Base-by-base conservation (phyloP, 2,797 vertebrate genomes). In the Hylomyscus alleni region DNA sequence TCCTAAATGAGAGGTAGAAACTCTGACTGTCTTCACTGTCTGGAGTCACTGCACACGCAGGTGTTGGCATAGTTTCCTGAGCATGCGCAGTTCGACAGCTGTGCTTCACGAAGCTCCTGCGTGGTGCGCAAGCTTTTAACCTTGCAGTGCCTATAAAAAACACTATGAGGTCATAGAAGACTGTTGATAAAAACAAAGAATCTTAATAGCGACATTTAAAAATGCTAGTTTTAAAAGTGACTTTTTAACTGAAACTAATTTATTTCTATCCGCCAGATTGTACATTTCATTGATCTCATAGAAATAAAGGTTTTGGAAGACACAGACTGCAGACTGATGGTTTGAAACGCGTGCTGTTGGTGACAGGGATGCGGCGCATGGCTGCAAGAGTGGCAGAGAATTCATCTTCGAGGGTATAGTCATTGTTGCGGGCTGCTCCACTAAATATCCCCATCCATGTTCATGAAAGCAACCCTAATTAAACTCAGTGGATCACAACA, bases 171-270 rank as follows among this genome's bases (percentile, higher is more conserved):
- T 54, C 29, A 54, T 47, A 9, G 60, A 50, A 90, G 19, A 4
- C 8, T 91, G 40, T 1, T 6, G 81, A 86, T 34, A 75, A 90
- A 97, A 56, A 44, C 78, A 60, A 31, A 80, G 81, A 89, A 62
- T 37, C 19, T 65, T 20, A 22, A 52, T 54, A n/a, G 52, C 31
- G 11, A n/a, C 52, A 92, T 67, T 95, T 96, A 47, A 37, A 96
- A 96, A 26, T 91, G 78, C 75, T 90, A n/a, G 89, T 37, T 81
- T 3, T 22, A 62, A 81, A 37, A 47, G 1, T 0, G n/a, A 2
- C 22, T 11, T 97, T 97, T 98, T 89, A 86, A 34, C 44, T 95
- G 26, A 89, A 52, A 92, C 96, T 86, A 77, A 7, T 73, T 83
- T 92, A 84, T 95, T 96, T 95, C 72, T 94, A 93, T 88, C 95